Conservation (phyloP, 2,113 vertebrate species). For the Heloderma charlesbogerti region DNA sequence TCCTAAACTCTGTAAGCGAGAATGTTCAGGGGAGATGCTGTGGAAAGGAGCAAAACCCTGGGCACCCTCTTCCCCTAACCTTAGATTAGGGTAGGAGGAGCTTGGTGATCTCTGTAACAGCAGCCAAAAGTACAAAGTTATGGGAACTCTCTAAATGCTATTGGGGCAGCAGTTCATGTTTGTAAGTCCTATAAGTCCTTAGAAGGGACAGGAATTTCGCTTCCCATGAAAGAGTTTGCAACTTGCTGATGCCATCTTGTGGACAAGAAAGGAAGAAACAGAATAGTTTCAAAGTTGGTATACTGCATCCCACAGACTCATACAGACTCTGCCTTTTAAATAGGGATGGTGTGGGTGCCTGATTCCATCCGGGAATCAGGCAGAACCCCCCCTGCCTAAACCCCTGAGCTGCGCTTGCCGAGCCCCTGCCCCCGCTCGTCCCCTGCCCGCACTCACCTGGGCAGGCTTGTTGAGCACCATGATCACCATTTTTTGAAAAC, state of each 20-base stretch:
- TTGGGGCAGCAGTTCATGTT: neutral
- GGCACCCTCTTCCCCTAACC: neutral
- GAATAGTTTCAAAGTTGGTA: neutral
- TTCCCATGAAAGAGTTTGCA: neutral
- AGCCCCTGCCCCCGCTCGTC: no score
- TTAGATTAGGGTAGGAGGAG: neutral
- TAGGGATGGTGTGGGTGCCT: no score
- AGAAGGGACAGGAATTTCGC: neutral
- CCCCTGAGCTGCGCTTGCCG: no score
- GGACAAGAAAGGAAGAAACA: neutral
- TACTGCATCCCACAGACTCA: neutral
- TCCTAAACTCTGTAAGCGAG: neutral
- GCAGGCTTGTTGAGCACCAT: no score
- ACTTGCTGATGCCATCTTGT: constrained; percentile 31
- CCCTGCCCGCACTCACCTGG: no score
- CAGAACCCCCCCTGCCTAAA: no score
- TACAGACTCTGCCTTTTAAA: no score
- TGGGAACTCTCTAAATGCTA: neutral
- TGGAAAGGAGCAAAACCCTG: neutral
- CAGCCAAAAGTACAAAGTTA: neutral
- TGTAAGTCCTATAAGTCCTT: no score
- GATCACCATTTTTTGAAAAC: no score
- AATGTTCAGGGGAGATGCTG: neutral
- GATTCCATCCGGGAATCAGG: no score
- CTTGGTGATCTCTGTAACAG: neutral